Evolutionary conservation across 2,888 invertebrate genomes (phyloP).

Genomic region (Belgica antarctica): DNA sequence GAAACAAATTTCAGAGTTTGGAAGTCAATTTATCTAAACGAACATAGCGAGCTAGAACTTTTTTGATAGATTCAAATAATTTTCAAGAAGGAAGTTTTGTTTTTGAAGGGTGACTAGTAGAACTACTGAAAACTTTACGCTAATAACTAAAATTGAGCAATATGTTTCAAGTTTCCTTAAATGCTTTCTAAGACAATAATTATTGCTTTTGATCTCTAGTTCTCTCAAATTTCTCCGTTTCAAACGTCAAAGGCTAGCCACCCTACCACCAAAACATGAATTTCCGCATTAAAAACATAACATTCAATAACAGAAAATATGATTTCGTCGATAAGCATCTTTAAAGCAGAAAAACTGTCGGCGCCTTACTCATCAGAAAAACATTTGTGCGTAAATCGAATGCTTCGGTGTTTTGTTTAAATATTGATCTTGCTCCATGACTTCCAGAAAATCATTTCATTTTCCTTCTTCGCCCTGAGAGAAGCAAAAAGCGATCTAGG

Average conservation of each 20-base stretch:
- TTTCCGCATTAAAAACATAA: too few relatives aligned
- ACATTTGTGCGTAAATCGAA: not conserved
- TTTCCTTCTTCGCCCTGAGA: not conserved
- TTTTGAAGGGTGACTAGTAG: too few relatives aligned
- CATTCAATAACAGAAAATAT: not conserved
- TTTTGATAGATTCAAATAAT: too few relatives aligned
- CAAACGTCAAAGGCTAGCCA: too few relatives aligned
- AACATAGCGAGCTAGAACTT: too few relatives aligned
- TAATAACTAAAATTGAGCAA: too few relatives aligned
- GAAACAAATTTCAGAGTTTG: not conserved
- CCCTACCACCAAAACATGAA: too few relatives aligned
- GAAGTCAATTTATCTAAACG: not conserved
- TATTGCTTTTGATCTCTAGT: too few relatives aligned
- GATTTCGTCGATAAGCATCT: not conserved
- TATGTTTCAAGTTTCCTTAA: not conserved
- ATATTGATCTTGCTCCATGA: conserved; percentile 30
- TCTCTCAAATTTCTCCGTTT: too few relatives aligned
- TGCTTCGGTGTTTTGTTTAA: not conserved
- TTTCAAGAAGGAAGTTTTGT: too few relatives aligned
- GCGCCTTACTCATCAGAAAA: conserved; percentile 11
- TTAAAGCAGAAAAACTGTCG: conserved; percentile 6
- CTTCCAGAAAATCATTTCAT: not conserved
- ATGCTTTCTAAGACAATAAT: too few relatives aligned
- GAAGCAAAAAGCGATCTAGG: not conserved
- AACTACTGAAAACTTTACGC: too few relatives aligned